Evolutionary conservation across 2,888 invertebrate species (phyloP), one percentile per base, ranked within the genome.

Genomic region (Tribolium freemani): DNA sequence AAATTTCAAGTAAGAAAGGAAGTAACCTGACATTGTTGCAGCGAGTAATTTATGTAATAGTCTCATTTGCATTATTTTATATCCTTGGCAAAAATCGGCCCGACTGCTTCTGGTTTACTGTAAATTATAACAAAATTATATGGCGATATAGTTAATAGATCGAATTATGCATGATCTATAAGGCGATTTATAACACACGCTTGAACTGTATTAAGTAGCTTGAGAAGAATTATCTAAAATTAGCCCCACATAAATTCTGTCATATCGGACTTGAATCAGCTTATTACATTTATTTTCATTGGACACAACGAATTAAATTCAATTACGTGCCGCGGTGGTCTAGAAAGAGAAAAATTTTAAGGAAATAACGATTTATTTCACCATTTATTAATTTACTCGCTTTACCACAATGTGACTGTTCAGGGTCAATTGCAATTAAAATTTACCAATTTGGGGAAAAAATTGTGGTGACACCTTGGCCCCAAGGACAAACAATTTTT

Each of bases 61-160:
- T 60, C 69, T 51, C 58, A 69, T 69, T 69, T 69, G 44, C 69
- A 69, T 69, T 60, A 60, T 60, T 69, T 69, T 58, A 69, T 44
- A 58, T 26, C 50, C 8, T 38, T 20, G 58, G n/a, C 44, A 69
- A 69, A 60, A 72, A 67, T 61, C 20, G 26, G 10, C 21, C 46
- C 58, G 46, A 51, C 44, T 48, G 56, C 72, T 63, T 63, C 61
- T 70, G 50, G 56, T 63, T 63, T 63, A 63, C 70, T 54, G 70
- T 70, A 70, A 69, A 69, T 69, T 69, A 60, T 53, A 69, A 69
- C 57, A 20, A 68, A 68, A 68, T 78, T 76, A 72, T 71, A 66
- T 53, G 71, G 26, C 11, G 57, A 44, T 53, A 68, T 71, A 26
- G 26, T 26, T 26, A 68, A 72, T 58, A 69, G 66, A 57, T 64